Conservation (phyloP, 2,888 invertebrate species). For the Perithous albicinctus region DNA sequence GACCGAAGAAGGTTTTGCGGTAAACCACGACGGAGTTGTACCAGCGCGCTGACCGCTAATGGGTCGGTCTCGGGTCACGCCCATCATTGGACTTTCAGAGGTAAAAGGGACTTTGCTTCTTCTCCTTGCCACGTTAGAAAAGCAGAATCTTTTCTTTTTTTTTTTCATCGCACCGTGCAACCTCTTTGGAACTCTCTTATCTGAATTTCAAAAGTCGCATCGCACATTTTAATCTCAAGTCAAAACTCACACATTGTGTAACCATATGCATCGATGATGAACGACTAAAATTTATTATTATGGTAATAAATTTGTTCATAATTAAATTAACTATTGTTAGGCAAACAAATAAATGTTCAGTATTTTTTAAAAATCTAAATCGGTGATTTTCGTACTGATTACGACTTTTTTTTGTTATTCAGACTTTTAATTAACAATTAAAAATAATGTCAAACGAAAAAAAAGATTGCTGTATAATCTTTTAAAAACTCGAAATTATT, state of each 20-base stretch:
- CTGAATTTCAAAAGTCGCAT: constrained; percentile 38
- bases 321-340: neutral
- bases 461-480: no score
- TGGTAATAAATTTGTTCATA: neutral
- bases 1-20: constrained; percentile 74
- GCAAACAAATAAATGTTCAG: neutral
- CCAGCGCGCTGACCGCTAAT: constrained; percentile 77
- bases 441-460: no score
- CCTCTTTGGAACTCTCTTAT: constrained; percentile 56
- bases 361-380: neutral
- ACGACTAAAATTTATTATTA: neutral
- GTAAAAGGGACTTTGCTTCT: constrained; percentile 53
- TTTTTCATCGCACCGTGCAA: constrained; percentile 22
- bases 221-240: constrained; percentile 23
- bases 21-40: constrained; percentile 71
- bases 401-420: no score
- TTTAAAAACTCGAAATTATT: no score
- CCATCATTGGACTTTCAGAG: constrained; percentile 59
- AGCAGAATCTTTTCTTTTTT: constrained; percentile 2
- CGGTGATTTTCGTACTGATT: no score
- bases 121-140: constrained; percentile 9
- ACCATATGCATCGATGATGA: neutral
- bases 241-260: constrained; percentile 5
- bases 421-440: no score
- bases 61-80: constrained; percentile 74